Conservation (phyloP, 2,797 vertebrate species). For the Poeciliopsis paucimaculata region DNA sequence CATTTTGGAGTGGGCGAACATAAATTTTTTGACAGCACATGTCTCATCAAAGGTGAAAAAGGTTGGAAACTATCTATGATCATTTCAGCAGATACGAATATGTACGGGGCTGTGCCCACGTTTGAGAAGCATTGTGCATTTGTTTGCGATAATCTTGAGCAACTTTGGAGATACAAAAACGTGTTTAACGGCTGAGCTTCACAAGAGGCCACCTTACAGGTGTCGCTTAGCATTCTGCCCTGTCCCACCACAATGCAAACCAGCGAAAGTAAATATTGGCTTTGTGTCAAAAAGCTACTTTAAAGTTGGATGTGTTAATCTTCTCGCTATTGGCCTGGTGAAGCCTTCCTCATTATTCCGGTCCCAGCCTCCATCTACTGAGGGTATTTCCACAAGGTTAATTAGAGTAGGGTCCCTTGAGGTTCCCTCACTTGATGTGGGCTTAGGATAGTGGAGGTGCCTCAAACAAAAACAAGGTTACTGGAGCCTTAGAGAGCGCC, state of each 20-base stretch:
- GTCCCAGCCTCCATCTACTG: slow-evolving; percentile 72
- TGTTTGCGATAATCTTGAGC: slow-evolving; percentile 12
- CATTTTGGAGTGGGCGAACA: not conserved
- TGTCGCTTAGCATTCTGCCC: slow-evolving; percentile 70
- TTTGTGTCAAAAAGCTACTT: slow-evolving; percentile 84
- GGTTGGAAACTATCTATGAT: not conserved
- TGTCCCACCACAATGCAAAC: slow-evolving; percentile 50
- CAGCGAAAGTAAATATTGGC: slow-evolving; percentile 80
- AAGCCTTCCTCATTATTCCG: slow-evolving; percentile 82
- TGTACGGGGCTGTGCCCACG: not conserved
- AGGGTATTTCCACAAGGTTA: slow-evolving; percentile 84
- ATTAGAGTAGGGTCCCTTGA: slow-evolving; percentile 82
- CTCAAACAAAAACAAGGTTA: slow-evolving; percentile 82
- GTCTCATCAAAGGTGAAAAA: not conserved
- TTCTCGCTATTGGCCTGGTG: slow-evolving; percentile 77
- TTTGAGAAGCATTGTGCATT: not conserved
- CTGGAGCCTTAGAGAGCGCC: slow-evolving; percentile 74
- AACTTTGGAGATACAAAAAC: slow-evolving; percentile 20
- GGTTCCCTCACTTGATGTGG: slow-evolving; percentile 72
- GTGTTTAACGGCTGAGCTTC: slow-evolving; percentile 18
- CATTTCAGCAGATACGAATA: not conserved
- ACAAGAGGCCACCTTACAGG: slow-evolving; percentile 30
- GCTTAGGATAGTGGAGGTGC: slow-evolving; percentile 81
- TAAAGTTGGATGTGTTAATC: slow-evolving; percentile 84
- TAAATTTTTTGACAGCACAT: not conserved